phyloP scores from a whole-genome alignment of 2,888 invertebrate genomes.

The Nysson spinosus region DNA sequence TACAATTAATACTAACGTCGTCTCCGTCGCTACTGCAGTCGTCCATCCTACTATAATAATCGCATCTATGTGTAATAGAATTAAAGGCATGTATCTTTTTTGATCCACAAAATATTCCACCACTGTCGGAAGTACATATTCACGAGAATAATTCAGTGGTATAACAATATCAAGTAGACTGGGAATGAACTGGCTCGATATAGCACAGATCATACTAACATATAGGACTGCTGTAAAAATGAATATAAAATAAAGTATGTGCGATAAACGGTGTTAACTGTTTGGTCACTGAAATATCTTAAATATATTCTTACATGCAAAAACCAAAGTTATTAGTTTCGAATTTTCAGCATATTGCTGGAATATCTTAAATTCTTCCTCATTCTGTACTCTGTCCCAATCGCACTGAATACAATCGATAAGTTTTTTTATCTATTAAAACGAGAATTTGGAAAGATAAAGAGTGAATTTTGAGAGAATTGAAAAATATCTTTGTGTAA shows the following conservation, averaged over 20 bases:
- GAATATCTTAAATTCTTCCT: background rate
- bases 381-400: background rate
- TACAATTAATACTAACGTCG: background rate
- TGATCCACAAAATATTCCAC: conserved; percentile 11
- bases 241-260: too few relatives aligned
- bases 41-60: background rate
- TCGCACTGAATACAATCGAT: background rate
- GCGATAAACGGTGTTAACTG: too few relatives aligned
- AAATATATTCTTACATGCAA: conserved; percentile 1
- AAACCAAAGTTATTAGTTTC: background rate
- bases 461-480: background rate
- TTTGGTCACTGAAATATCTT: too few relatives aligned
- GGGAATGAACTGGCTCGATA: too few relatives aligned
- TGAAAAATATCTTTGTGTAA: background rate
- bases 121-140: background rate
- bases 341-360: background rate
- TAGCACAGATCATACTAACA: too few relatives aligned
- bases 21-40: conserved; percentile 4
- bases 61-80: background rate
- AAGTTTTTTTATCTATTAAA: background rate
- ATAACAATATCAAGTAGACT: conserved; percentile 1
- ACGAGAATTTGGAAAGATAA: background rate
- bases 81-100: conserved; percentile 1
- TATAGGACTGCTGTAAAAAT: too few relatives aligned
- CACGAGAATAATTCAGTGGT: conserved; percentile 13